Evolutionary conservation across 2,113 vertebrate species (phyloP).

Genomic region (Dendrocopos noguchii): DNA sequence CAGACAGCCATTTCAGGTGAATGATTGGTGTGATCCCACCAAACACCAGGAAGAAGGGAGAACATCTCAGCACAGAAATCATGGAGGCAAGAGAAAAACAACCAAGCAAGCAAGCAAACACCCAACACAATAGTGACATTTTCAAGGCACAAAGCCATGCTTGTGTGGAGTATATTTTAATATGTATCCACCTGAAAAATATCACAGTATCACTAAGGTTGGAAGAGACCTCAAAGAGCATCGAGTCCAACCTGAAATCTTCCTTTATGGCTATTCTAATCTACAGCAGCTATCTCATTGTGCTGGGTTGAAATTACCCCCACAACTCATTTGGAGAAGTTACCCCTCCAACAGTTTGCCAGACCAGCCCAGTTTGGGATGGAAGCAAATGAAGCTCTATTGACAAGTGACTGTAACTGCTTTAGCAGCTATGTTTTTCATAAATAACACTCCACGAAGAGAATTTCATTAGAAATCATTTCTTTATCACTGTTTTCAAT

Average conservation of each 20-base stretch:
- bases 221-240: too few relatives aligned
- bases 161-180: not conserved
- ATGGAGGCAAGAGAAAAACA: not conserved
- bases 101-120: not conserved
- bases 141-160: not conserved
- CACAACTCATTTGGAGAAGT: too few relatives aligned
- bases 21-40: not conserved
- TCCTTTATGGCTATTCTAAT: not conserved
- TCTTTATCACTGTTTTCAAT: not conserved
- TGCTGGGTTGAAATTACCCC: too few relatives aligned
- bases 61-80: not conserved
- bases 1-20: conserved; percentile 43
- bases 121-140: not conserved
- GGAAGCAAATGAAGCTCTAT: too few relatives aligned
- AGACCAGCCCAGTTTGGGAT: too few relatives aligned
- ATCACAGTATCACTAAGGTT: too few relatives aligned
- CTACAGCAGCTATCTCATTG: not conserved
- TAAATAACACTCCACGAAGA: not conserved
- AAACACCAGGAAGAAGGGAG: conserved; percentile 20
- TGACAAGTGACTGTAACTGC: not conserved
- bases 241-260: not conserved
- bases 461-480: not conserved
- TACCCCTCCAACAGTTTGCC: too few relatives aligned
- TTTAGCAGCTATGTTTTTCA: conserved; percentile 17
- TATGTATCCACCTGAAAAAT: too few relatives aligned